These are phyloP conservation scores for Nemurella pictetii DNA, from an alignment of 2,888 invertebrate species.

Conservation along the genomic window DNA sequence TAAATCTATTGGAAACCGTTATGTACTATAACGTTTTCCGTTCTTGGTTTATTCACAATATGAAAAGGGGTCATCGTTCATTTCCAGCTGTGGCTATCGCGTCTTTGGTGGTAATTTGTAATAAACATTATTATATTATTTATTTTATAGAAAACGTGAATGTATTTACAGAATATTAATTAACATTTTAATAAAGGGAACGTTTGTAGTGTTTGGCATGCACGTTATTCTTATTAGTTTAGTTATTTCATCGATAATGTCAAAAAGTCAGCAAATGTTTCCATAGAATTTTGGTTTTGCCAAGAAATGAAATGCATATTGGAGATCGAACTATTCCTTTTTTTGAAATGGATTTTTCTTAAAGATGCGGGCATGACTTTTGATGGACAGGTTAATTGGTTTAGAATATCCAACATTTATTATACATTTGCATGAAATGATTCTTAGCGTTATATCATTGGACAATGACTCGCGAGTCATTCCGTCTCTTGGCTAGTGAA, in stretches of 20 bases:
- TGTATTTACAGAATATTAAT: constrained; percentile 42
- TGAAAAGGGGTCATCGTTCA: constrained; percentile 28
- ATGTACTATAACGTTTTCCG: background rate
- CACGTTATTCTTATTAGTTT: constrained; percentile 37
- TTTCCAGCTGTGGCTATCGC: constrained; percentile 8
- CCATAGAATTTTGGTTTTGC: constrained; percentile 36
- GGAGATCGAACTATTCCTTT: constrained; percentile 5
- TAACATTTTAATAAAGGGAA: constrained; percentile 41
- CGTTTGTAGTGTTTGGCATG: constrained; percentile 39
- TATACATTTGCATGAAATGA: background rate
- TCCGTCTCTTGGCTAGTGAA: background rate
- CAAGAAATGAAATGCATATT: constrained; percentile 32
- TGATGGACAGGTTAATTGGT: background rate
- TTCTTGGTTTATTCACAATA: constrained; percentile 25
- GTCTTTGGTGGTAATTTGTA: constrained; percentile 40
- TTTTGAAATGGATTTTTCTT: background rate
- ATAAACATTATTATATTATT: constrained; percentile 43
- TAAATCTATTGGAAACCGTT: constrained; percentile 17
- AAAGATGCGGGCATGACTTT: background rate
- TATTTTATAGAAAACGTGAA: constrained; percentile 42
- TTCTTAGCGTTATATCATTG: background rate
- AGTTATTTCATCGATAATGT: constrained; percentile 37
- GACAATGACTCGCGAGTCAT: background rate
- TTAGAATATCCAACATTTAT: background rate
- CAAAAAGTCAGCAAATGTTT: constrained; percentile 40